Evolutionary conservation across 92 coral and sea anemone genomes (phyloP), one percentile per base, ranked within the genome.

Genomic region (Zoanthus solanderi): DNA sequence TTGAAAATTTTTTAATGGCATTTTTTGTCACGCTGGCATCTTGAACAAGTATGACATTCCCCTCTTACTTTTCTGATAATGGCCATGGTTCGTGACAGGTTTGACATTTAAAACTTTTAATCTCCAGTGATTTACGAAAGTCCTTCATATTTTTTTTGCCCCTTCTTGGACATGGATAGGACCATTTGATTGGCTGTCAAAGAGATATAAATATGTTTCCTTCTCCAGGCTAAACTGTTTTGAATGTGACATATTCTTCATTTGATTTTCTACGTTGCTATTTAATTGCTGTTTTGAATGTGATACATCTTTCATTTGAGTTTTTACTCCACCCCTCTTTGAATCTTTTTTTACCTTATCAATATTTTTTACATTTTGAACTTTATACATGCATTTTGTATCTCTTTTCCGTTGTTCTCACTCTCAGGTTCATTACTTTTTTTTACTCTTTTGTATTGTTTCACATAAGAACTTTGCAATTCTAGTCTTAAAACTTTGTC

Each of bases 351-450:
- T 87, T 79, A 88, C 23, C 23, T 23, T 23, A 23, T 23, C 23
- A 23, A 23, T 23, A 23, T 23, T 23, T 23, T 23, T 23, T 23
- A 23, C 23, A 23, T 23, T 23, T 23, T 23, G 23, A 23, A 23
- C 23, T 23, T 23, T 23, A 23, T 23, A 23, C 23, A 23, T 23
- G 23, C 23, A 23, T 23, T 23, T 23, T 68, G 73, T 61, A 32
- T 72, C 79, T 80, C 72, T 60, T 67, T 87, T 78, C 63, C n/a
- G 60, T 65, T 86, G 83, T 85, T 85, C 61, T 76, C 66, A 76
- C 45, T 53, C 28, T 76, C 66, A 4, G 81, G 12, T 52, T 76
- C 66, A 4, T 52, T 53, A 76, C 45, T 44, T 85, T 85, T 85
- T 78, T 58, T 73, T 47, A 83, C 83, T 34, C 73, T 85, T 77